Conservation (phyloP, 2,888 invertebrate genomes). For the Thyatira batis region DNA sequence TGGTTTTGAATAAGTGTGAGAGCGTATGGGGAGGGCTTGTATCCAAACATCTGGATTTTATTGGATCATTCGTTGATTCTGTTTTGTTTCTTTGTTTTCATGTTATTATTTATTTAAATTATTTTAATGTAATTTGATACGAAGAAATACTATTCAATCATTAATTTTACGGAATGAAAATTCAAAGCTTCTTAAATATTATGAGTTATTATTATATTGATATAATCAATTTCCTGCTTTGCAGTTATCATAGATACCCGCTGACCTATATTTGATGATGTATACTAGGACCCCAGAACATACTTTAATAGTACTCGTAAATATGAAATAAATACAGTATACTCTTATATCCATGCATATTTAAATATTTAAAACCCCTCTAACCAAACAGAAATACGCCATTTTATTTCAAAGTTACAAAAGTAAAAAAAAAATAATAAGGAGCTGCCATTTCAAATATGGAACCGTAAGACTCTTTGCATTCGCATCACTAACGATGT, state of each 20-base stretch:
- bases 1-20: conserved; percentile 72
- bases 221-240: no score
- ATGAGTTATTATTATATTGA: no score
- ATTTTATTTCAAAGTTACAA: conserved; percentile 4
- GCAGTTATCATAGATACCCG: neutral
- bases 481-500: conserved; percentile 64
- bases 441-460: conserved; percentile 31
- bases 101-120: neutral
- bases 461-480: conserved; percentile 60
- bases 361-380: neutral
- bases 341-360: no score
- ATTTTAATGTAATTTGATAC: neutral
- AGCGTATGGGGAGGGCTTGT: conserved; percentile 51
- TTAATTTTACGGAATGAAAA: no score
- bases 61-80: conserved; percentile 46
- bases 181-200: no score
- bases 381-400: neutral
- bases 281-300: neutral
- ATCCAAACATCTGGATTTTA: conserved; percentile 61
- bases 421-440: conserved; percentile 29
- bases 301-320: neutral
- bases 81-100: conserved; percentile 37
- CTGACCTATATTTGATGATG: neutral
- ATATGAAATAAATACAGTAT: neutral
- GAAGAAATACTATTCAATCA: no score